Base-by-base conservation (phyloP, 2,888 invertebrate genomes). In the Erannis defoliaria region DNA sequence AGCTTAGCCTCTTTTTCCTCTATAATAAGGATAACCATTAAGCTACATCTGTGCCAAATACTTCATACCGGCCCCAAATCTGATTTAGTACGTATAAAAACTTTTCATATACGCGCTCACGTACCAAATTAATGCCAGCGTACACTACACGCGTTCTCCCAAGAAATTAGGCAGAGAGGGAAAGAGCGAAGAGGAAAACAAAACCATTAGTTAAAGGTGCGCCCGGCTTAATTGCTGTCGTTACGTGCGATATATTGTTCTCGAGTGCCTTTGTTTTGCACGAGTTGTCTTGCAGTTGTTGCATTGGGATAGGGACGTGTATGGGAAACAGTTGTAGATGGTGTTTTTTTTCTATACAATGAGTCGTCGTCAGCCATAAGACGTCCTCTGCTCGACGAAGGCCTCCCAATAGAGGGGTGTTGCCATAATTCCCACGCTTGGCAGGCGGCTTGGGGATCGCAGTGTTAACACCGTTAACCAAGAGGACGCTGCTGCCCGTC, bases 131-230 rank as follows among this genome's bases (percentile, higher is more conserved):
- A 70, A 70, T 63, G 70, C 58, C 50, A 12, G 55, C 57, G 63
- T 57, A 66, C 66, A 67, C 67, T 65, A 64, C 67, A 66, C 60
- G 67, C 60, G 55, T 55, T 43, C 38, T 19, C 42, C 40, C 78
- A 77, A 76, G 77, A 75, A 76, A 78, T 78, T 78, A 78, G 63
- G 70, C 62, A 60, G 66, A 63, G 62, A 62, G 73, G 12, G 14
- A 55, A 59, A 54, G 46, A 38, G 18, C 51, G 63, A 62, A 61
- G 67, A 51, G 64, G 76, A 76, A 82, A 85, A 85, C 85, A 86
- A 76, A 70, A 68, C 78, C 84, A 84, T 87, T 86, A 81, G 76
- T 78, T 78, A 74, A 75, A 82, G 81, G 81, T 81, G 79, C 71
- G 75, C 71, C 70, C 73, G 46, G 64, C 78, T 67, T 85, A 85